Evolutionary conservation across 2,113 vertebrate genomes (phyloP), one percentile per base, ranked within the genome.

Genomic region (Lasiurus borealis): DNA sequence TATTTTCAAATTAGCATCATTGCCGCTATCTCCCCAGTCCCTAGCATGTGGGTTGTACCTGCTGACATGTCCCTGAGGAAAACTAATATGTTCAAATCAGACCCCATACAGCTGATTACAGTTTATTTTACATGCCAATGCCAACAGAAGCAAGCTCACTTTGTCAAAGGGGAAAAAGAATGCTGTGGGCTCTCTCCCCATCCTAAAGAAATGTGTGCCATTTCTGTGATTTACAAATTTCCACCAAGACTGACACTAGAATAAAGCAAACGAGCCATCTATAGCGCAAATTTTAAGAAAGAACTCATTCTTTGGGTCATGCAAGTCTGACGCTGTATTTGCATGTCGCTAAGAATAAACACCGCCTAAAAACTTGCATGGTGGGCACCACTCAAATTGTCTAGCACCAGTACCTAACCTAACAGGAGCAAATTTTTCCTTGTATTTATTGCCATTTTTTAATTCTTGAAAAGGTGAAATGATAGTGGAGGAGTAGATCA

Each of bases 1-100:
- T 97, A 97, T 97, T 97, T 97, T 96, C 97, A 97, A 96, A 97
- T 95, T 95, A 97, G 97, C 92, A 69, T 85, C 12, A 0, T 91
- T 15, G 85, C 88, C 76, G 57, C 90, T 94, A 18, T 93, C 96
- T 96, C 87, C 82, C 71, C 5, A 6, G 16, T 84, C 92, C 86
- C 73, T 54, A 78, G 57, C 85, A 88, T 93, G 94, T 36, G 92
- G 95, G 59, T 54, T 95, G 88, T 92, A 90, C 94, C 96, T 94
- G 85, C 93, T 97, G 95, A 96, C 95, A 93, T 5, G 10, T 97
- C 96, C 92, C 97, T 92, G 52, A 54, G 96, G 97, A 90, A 95
- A 91, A 91, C 92, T 94, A 95, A 92, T 86, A 96, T 78, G 85
- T 94, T 94, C 96, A 94, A 95, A 92, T 92, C 36, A 5, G 90